Conservation (phyloP, 2,797 vertebrate species). For the Microtus californicus region DNA sequence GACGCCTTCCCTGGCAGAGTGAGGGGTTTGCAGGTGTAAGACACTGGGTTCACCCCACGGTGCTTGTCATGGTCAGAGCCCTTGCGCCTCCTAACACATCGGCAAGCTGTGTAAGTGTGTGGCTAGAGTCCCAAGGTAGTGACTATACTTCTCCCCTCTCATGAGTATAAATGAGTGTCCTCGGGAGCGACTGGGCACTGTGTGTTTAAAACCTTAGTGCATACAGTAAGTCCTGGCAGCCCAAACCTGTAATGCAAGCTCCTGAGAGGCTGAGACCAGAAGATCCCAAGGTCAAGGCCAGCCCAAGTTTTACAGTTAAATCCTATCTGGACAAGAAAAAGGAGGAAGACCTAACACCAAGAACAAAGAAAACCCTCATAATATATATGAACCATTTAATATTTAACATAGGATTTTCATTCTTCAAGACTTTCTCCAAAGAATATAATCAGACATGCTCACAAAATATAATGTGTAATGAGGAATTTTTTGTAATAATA, state of each 20-base stretch:
- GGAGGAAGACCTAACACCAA: background rate
- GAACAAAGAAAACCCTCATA: conserved; percentile 9
- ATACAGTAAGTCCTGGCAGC: background rate
- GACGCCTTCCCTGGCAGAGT: background rate
- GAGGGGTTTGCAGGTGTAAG: background rate
- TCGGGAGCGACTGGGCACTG: background rate
- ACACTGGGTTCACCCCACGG: background rate
- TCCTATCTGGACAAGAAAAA: background rate
- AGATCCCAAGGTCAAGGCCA: background rate
- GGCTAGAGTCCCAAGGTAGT: background rate
- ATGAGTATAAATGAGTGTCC: background rate
- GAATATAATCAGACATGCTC: conserved; percentile 15
- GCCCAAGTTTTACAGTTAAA: background rate
- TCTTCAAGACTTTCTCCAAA: conserved; percentile 58
- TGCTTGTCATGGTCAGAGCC: background rate
- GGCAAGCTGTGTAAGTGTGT: background rate
- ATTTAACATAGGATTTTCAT: conserved; percentile 28
- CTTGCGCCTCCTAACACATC: background rate
- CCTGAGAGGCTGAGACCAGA: background rate
- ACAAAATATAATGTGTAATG: conserved; percentile 55
- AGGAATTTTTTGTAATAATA: conserved; percentile 10
- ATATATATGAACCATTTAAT: conserved; percentile 33
- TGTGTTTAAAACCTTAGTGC: background rate
- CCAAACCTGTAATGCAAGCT: background rate
- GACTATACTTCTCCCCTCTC: background rate